Conservation (phyloP, 2,113 vertebrate genomes). For the Colistium nudipinnis region DNA sequence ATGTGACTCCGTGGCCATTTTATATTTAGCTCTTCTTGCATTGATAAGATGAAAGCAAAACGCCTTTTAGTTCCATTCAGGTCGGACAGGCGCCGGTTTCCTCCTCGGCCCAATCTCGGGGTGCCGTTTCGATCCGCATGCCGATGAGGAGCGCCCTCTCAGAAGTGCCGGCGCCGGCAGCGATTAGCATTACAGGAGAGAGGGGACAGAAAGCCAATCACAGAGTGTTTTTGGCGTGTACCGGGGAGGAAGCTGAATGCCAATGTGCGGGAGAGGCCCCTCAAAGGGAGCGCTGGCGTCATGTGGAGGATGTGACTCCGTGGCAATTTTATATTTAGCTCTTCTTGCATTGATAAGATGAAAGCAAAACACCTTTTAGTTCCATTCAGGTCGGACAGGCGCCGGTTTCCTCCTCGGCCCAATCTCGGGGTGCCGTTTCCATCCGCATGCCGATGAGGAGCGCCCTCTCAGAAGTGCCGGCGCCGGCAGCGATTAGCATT, state of each 20-base stretch:
- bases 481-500: constrained; percentile 72
- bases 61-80: constrained; percentile 42
- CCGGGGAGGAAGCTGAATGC: constrained; percentile 56
- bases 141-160: constrained; percentile 67
- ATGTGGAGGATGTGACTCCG: constrained; percentile 33
- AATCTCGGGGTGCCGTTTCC: constrained; percentile 51
- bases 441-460: constrained; percentile 75
- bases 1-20: constrained; percentile 22
- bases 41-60: constrained; percentile 50
- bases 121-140: constrained; percentile 67
- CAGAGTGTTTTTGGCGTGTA: constrained; percentile 62
- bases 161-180: constrained; percentile 51
- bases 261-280: constrained; percentile 53
- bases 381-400: constrained; percentile 46
- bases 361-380: constrained; percentile 44
- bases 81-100: constrained; percentile 47
- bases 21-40: constrained; percentile 18
- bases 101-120: constrained; percentile 48
- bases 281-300: background rate
- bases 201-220: constrained; percentile 62
- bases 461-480: constrained; percentile 57
- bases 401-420: constrained; percentile 46
- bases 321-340: constrained; percentile 19
- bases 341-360: constrained; percentile 34
- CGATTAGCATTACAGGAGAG: constrained; percentile 74